phyloP scores from a whole-genome alignment of 2,888 invertebrate genomes.

The Lymantria dispar region DNA sequence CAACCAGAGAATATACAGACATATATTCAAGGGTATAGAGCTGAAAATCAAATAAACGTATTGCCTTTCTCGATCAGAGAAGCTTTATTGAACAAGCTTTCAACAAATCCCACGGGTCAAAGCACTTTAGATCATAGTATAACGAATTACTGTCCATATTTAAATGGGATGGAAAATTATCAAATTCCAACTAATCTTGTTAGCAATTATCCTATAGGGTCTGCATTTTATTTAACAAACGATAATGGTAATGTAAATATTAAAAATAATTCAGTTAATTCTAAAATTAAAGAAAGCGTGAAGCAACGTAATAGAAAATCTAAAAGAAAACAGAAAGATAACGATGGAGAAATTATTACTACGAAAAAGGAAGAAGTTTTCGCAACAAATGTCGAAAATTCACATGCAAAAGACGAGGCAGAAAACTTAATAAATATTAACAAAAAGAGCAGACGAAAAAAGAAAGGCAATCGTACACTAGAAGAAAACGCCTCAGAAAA shows the following conservation, averaged over 20 bases:
- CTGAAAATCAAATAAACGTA: conserved; percentile 31
- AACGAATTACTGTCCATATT: conserved; percentile 37
- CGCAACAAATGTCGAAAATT: not conserved
- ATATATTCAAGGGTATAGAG: conserved; percentile 30
- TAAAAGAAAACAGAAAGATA: conserved; percentile 10
- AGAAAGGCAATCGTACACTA: conserved; percentile 4
- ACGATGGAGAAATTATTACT: not conserved
- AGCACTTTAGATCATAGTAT: conserved; percentile 35
- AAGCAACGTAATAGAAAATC: conserved; percentile 8
- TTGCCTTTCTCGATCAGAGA: conserved; percentile 35
- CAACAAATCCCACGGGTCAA: conserved; percentile 38
- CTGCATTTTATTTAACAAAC: conserved; percentile 33
- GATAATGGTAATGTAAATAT: conserved; percentile 2
- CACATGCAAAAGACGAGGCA: not conserved
- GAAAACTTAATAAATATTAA: not conserved
- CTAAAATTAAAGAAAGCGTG: not conserved
- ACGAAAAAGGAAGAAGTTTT: not conserved
- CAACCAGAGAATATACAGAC: conserved; percentile 32
- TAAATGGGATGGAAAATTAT: conserved; percentile 20
- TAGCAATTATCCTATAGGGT: conserved; percentile 49
- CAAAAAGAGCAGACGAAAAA: conserved; percentile 6
- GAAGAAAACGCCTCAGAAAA: not conserved
- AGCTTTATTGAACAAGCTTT: conserved; percentile 40
- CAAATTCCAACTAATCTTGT: conserved; percentile 35
- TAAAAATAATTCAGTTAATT: not conserved